Evolutionary conservation across 2,888 invertebrate genomes (phyloP).

Genomic region (Microdon myrmicae): DNA sequence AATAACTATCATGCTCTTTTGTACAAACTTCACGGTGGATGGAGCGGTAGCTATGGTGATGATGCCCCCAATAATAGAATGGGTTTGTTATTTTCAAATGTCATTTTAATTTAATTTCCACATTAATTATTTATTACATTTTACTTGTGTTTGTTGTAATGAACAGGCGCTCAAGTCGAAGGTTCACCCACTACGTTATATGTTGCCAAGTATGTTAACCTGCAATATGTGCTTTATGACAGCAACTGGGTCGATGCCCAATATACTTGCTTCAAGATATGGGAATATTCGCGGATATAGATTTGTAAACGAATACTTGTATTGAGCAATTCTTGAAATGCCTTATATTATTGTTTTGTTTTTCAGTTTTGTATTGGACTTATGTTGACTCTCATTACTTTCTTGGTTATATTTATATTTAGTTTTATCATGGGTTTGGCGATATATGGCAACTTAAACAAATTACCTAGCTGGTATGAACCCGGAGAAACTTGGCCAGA

Average conservation of each 20-base stretch:
- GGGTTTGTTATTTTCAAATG: constrained; percentile 11
- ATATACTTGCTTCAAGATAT: constrained; percentile 7
- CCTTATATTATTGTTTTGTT: too few relatives aligned
- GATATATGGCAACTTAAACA: constrained; percentile 5
- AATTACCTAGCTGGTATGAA: constrained; percentile 14
- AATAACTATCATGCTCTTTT: background rate
- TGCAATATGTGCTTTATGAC: constrained; percentile 15
- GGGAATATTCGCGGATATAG: constrained; percentile 14
- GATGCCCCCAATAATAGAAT: constrained; percentile 18
- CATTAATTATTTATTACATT: too few relatives aligned
- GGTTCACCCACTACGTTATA: constrained; percentile 17
- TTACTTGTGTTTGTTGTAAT: background rate
- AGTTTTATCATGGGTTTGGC: constrained; percentile 4
- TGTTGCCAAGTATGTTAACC: constrained; percentile 1
- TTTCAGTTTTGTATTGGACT: constrained; percentile 14
- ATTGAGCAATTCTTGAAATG: background rate
- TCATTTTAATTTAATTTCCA: constrained; percentile 1
- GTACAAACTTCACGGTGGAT: constrained; percentile 16
- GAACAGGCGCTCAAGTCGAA: constrained; percentile 14
- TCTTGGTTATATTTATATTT: constrained; percentile 16
- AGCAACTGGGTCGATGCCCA: constrained; percentile 20
- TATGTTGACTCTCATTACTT: constrained; percentile 5
- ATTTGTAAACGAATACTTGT: too few relatives aligned
- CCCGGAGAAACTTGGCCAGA: background rate
- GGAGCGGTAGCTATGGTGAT: constrained; percentile 3